Conservation (phyloP, 2,797 vertebrate species). For the Selene dorsalis region DNA sequence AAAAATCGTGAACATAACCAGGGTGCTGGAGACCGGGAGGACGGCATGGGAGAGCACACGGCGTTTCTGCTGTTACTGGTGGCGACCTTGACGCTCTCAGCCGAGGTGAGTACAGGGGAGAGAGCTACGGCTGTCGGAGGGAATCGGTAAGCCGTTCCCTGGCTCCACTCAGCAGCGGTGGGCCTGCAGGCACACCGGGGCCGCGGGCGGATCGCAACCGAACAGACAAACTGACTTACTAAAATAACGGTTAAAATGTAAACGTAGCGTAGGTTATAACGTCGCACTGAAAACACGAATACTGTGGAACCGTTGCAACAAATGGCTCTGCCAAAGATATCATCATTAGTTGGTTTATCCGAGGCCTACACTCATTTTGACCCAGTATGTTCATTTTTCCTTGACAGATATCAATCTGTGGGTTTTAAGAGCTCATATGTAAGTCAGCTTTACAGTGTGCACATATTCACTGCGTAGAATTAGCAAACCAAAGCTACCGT, state of each 20-base stretch:
- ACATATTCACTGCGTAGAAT: constrained; percentile 48
- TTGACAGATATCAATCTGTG: fast-evolving
- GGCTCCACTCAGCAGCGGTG: neutral
- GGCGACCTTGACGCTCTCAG: constrained; percentile 84
- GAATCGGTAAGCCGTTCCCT: neutral
- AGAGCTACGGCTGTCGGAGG: constrained; percentile 29
- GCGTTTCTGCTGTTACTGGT: constrained; percentile 80
- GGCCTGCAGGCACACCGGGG: constrained; percentile 20
- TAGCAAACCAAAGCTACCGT: constrained; percentile 34
- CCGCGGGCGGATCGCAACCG: neutral
- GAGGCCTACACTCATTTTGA: neutral
- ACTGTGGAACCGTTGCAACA: neutral
- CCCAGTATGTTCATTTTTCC: fast-evolving
- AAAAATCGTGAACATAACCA: constrained; percentile 41
- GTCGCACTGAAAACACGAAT: neutral
- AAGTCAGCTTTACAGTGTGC: too few relatives aligned
- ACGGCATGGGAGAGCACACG: constrained; percentile 79
- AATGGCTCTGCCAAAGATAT: neutral
- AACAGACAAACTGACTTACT: neutral
- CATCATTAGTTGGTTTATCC: neutral
- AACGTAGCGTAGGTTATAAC: neutral
- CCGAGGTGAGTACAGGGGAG: constrained; percentile 80
- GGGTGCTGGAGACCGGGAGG: constrained; percentile 61
- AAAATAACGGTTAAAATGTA: neutral
- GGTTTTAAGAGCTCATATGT: neutral